A percentile compares a stretch with the other conserved stretches of the same genome.
phyloP scores from a whole-genome alignment of 1,140 invertebrate species.

The Aphelinus atriplicis region DNA sequence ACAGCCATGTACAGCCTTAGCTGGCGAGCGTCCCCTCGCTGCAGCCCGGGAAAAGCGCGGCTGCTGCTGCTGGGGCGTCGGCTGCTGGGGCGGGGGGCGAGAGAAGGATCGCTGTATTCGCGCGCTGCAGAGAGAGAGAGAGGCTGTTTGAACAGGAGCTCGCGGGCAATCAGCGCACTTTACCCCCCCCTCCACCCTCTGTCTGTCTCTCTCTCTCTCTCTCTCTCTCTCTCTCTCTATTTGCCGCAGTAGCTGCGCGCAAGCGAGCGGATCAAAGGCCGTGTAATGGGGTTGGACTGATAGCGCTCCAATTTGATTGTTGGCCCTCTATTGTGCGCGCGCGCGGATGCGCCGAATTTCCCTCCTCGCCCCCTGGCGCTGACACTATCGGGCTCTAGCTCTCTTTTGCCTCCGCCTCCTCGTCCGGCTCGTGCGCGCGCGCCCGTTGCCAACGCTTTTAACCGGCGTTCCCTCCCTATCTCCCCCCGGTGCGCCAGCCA shows the following conservation, averaged over 20 bases:
- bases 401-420: not conserved
- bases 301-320: slow-evolving; percentile 66
- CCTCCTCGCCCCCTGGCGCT: slow-evolving; percentile 42
- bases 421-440: not conserved
- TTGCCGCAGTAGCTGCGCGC: slow-evolving; percentile 55
- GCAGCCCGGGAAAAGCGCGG: too few species aligned
- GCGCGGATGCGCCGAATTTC: slow-evolving; percentile 45
- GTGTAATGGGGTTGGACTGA: slow-evolving; percentile 60
- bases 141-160: slow-evolving; percentile 61
- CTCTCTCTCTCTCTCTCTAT: slow-evolving; percentile 49
- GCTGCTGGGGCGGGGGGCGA: too few species aligned
- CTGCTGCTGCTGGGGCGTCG: too few species aligned
- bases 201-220: slow-evolving; percentile 5
- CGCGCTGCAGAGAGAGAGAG: not conserved
- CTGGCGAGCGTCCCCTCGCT: too few species aligned
- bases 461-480: slow-evolving; percentile 25
- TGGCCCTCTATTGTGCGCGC: slow-evolving; percentile 60
- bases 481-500: slow-evolving; percentile 1
- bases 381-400: slow-evolving; percentile 55
- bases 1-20: too few species aligned
- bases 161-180: slow-evolving; percentile 58
- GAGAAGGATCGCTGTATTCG: slow-evolving; percentile 8
- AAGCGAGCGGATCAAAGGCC: slow-evolving; percentile 61
- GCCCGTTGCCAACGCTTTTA: slow-evolving; percentile 10
- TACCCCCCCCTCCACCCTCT: too few species aligned